Conservation (phyloP, 1,140 invertebrate genomes). For the Lasaia peninsularis region DNA sequence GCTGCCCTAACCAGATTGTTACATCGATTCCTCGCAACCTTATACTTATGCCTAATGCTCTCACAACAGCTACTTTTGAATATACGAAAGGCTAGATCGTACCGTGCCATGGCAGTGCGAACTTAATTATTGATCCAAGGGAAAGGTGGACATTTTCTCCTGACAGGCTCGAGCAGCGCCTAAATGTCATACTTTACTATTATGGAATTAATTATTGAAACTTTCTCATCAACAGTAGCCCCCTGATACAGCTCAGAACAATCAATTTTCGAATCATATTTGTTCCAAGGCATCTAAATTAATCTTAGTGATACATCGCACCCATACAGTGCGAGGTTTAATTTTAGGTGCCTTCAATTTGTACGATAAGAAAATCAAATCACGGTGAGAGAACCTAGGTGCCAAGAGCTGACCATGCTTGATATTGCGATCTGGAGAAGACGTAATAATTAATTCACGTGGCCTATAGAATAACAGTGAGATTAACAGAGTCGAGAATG, state of each 20-base stretch:
- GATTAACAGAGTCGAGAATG: slow-evolving; percentile 13
- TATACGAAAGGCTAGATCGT: not conserved
- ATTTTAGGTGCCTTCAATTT: slow-evolving; percentile 11
- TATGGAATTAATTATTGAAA: not conserved
- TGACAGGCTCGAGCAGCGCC: not conserved
- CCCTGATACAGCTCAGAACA: not conserved
- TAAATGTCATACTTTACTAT: slow-evolving; percentile 9
- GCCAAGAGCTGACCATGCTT: slow-evolving; percentile 12
- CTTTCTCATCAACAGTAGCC: slow-evolving; percentile 11
- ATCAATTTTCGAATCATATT: not conserved
- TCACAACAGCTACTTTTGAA: no score
- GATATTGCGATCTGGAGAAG: not conserved
- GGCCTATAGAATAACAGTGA: slow-evolving; percentile 5
- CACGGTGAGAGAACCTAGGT: slow-evolving; percentile 16
- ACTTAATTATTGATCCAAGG: slow-evolving; percentile 1
- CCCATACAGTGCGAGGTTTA: not conserved
- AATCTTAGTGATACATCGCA: slow-evolving; percentile 9
- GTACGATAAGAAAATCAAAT: slow-evolving; percentile 16
- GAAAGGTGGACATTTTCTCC: not conserved
- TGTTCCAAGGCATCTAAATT: not conserved
- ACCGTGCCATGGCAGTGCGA: no score
- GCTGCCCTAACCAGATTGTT: no score
- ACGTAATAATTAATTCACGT: slow-evolving; percentile 16
- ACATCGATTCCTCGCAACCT: no score
- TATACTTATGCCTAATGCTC: no score